A percentile compares a stretch with the other conserved stretches of the same genome.
Conservation (phyloP, 2,888 invertebrate species). For the Saturnia pavonia region DNA sequence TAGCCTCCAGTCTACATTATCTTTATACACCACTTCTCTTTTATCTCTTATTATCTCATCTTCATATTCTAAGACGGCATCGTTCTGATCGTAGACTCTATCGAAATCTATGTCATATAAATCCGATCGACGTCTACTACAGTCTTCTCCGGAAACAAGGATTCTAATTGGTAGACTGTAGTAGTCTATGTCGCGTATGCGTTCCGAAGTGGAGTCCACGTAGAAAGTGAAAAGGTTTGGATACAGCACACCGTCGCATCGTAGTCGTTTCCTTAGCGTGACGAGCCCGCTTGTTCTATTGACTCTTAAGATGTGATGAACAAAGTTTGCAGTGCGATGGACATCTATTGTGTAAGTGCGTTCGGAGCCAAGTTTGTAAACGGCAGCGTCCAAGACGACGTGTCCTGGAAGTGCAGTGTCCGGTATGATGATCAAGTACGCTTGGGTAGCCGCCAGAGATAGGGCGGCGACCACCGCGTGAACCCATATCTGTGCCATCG, state of each 20-base stretch:
- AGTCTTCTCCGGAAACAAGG: conserved; percentile 87
- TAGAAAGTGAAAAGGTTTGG: conserved; percentile 93
- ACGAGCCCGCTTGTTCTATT: conserved; percentile 89
- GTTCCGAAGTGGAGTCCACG: conserved; percentile 91
- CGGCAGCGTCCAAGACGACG: conserved; percentile 89
- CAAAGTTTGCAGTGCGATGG: conserved; percentile 91
- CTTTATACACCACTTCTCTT: conserved; percentile 58
- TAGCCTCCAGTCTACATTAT: conserved; percentile 73
- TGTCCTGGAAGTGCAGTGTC: conserved; percentile 84
- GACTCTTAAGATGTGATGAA: conserved; percentile 88
- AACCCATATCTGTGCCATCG: conserved; percentile 56
- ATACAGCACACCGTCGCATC: conserved; percentile 91
- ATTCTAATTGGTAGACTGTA: conserved; percentile 90
- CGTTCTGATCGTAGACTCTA: conserved; percentile 80
- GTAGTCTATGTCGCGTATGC: conserved; percentile 90
- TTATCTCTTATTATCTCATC: conserved; percentile 70
- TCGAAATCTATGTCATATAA: conserved; percentile 82
- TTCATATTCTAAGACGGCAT: conserved; percentile 68
- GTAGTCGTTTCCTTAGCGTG: conserved; percentile 85
- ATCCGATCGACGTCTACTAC: conserved; percentile 84
- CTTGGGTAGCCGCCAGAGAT: conserved; percentile 57
- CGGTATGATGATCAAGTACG: conserved; percentile 82
- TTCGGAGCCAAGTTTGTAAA: conserved; percentile 90
- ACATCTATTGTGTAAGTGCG: conserved; percentile 90
- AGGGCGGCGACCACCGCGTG: conserved; percentile 55